These are phyloP conservation scores for Petrolisthes cinctipes DNA, from an alignment of 2,888 invertebrate genomes.

Conservation along the genomic window DNA sequence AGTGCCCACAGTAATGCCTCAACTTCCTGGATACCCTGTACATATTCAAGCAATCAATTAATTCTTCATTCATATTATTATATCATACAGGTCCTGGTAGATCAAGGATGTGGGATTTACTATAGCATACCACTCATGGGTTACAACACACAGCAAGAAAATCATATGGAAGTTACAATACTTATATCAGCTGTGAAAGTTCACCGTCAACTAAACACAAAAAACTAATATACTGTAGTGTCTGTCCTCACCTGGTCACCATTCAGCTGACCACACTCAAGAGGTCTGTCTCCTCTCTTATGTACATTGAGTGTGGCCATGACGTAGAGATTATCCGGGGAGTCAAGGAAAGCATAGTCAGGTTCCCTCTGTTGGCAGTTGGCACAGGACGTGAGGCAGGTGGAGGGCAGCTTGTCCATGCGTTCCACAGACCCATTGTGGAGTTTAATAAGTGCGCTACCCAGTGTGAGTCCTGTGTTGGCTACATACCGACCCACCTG, in stretches of 20 bases:
- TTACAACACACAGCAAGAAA: too few relatives aligned
- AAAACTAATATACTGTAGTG: too few relatives aligned
- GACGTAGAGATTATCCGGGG: constrained; percentile 68
- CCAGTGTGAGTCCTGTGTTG: constrained; percentile 52
- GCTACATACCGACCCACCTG: constrained; percentile 61
- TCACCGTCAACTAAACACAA: too few relatives aligned
- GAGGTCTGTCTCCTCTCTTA: constrained; percentile 67
- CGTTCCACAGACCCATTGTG: constrained; percentile 62
- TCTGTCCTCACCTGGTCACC: constrained; percentile 50
- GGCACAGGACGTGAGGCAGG: constrained; percentile 52
- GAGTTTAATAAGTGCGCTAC: constrained; percentile 45
- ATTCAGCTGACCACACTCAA: constrained; percentile 67
- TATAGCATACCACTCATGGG: too few relatives aligned
- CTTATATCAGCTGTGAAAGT: too few relatives aligned
- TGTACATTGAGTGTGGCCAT: constrained; percentile 71
- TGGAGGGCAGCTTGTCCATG: constrained; percentile 63
- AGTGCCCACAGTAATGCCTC: constrained; percentile 63
- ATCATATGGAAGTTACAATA: too few relatives aligned
- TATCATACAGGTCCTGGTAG: too few relatives aligned
- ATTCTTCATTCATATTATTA: too few relatives aligned
- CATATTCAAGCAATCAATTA: neutral
- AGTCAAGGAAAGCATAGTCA: constrained; percentile 58
- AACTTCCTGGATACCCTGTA: constrained; percentile 62
- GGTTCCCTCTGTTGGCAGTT: constrained; percentile 44
- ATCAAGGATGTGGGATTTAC: too few relatives aligned